Conservation (phyloP, 2,797 vertebrate species). For the Menidia menidia region DNA sequence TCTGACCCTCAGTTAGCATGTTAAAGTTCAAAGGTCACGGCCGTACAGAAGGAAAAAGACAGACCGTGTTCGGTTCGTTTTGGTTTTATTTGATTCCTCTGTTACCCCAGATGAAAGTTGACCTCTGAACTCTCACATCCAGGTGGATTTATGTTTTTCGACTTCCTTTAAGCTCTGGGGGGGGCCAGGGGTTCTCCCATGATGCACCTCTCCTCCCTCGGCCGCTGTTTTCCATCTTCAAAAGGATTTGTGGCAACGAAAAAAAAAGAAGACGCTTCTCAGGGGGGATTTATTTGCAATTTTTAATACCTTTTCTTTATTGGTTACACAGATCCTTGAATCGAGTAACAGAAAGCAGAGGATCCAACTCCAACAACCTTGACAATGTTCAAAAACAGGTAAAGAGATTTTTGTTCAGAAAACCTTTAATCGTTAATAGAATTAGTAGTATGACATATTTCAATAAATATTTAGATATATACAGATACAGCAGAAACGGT, state of each 20-base stretch:
- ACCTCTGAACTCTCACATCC: too few relatives aligned
- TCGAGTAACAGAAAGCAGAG: constrained; percentile 76
- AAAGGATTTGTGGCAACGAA: constrained; percentile 26
- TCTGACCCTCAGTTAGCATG: too few relatives aligned
- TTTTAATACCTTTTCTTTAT: constrained; percentile 77
- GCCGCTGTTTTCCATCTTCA: not conserved
- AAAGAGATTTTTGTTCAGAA: constrained; percentile 89
- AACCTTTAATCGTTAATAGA: constrained; percentile 94
- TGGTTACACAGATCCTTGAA: constrained; percentile 82
- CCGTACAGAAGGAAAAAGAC: too few relatives aligned
- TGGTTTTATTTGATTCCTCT: too few relatives aligned
- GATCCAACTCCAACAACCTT: constrained; percentile 75
- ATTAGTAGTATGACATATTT: constrained; percentile 94
- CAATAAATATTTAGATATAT: constrained; percentile 98
- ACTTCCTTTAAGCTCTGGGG: too few relatives aligned
- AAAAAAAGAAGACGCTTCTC: constrained; percentile 41
- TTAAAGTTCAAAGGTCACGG: too few relatives aligned
- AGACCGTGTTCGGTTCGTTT: too few relatives aligned
- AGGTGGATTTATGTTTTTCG: too few relatives aligned
- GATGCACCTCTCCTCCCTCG: too few relatives aligned
- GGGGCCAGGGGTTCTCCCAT: too few relatives aligned
- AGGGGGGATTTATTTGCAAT: constrained; percentile 63
- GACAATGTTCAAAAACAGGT: constrained; percentile 83
- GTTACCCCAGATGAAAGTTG: too few relatives aligned
- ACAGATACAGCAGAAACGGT: constrained; percentile 96